Conservation (phyloP, 2,113 vertebrate species). For the Heliornis fulica region DNA sequence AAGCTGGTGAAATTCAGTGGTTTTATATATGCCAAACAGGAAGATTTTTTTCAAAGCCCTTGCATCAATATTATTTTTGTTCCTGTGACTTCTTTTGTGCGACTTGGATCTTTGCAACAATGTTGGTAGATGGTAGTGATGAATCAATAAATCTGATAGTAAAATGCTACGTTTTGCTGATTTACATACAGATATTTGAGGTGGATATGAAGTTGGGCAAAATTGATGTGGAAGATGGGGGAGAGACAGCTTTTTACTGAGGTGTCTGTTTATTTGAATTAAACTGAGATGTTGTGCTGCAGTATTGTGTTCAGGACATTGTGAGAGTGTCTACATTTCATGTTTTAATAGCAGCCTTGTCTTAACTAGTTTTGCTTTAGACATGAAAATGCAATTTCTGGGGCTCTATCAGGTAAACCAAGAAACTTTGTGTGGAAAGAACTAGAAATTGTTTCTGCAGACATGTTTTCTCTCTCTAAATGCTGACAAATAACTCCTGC, state of each 20-base stretch:
- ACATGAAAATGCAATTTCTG: not conserved
- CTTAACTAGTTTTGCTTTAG: not conserved
- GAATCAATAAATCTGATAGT: constrained; percentile 29
- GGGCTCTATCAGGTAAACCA: not conserved
- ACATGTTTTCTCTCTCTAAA: constrained; percentile 44
- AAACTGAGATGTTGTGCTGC: not conserved
- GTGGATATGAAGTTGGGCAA: not conserved
- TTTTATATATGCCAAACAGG: not conserved
- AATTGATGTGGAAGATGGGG: not conserved
- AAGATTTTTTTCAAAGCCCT: not conserved
- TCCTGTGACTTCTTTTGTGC: not conserved
- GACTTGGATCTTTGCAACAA: not conserved
- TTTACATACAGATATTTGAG: constrained; percentile 35
- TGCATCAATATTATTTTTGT: constrained; percentile 7
- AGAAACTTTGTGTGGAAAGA: not conserved
- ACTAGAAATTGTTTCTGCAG: constrained; percentile 23
- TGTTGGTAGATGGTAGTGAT: not conserved
- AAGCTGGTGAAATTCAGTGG: not conserved
- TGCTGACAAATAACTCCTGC: constrained; percentile 61
- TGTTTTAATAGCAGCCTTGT: not conserved
- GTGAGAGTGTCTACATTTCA: not conserved
- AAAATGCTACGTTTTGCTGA: constrained; percentile 12
- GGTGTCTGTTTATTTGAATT: constrained; percentile 1
- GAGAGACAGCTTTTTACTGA: constrained; percentile 3
- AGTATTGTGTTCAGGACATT: not conserved